Percentiles rank a stretch among this genome's conserved stretches.
Evolutionary conservation across 2,797 vertebrate species (phyloP).

Genomic region (Garrulus glandarius): DNA sequence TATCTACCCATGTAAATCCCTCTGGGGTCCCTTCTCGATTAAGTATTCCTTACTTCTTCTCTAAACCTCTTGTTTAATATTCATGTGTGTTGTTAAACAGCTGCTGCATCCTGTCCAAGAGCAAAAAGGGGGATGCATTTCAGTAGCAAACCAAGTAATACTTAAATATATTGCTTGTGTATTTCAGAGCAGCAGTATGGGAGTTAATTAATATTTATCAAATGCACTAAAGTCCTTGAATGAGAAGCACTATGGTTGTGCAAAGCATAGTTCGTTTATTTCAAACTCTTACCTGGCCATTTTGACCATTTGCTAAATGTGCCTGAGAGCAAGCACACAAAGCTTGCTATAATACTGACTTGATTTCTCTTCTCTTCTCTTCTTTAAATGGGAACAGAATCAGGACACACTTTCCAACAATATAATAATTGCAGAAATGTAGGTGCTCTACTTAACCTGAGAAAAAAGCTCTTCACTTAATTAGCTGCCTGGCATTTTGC

Average conservation of each 20-base stretch:
- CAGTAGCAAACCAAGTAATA: background rate
- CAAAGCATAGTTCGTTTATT: background rate
- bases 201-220: constrained; percentile 3
- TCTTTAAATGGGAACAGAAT: background rate
- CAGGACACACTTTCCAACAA: background rate
- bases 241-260: background rate
- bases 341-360: background rate
- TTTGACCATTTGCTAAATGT: background rate
- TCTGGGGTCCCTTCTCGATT: background rate
- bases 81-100: background rate
- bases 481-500: constrained; percentile 12
- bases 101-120: background rate
- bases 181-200: background rate
- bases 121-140: background rate
- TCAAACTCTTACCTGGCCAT: background rate
- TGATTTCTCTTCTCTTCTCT: background rate
- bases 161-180: background rate
- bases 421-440: background rate
- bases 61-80: constrained; percentile 31
- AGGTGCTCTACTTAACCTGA: constrained; percentile 23
- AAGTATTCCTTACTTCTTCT: constrained; percentile 17
- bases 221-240: background rate
- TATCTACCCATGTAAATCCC: background rate
- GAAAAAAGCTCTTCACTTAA: background rate
- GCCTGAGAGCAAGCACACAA: background rate